A percentile compares a stretch with the other conserved stretches of the same genome.
phyloP scores from a whole-genome alignment of 2,797 vertebrate genomes.

The Bryconaethiops microstoma region DNA sequence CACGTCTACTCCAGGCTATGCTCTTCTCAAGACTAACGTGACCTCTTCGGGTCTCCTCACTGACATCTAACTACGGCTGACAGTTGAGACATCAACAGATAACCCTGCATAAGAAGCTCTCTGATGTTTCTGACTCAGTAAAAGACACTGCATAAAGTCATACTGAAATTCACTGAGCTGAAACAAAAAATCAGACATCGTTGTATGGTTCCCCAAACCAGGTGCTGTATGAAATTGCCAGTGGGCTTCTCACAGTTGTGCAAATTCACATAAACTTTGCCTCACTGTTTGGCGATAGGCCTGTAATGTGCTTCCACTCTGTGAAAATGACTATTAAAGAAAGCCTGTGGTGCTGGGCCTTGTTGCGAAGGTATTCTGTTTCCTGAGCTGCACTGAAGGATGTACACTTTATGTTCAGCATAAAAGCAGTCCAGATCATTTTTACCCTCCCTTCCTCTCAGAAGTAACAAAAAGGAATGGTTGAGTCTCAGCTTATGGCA shows the following conservation, averaged over 20 bases:
- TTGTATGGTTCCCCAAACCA: not conserved
- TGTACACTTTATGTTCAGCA: not conserved
- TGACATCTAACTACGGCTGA: constrained; percentile 1
- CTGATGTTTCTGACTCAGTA: not conserved
- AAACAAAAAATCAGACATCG: not conserved
- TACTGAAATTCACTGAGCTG: not conserved
- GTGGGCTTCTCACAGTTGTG: not conserved
- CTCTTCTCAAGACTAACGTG: constrained; percentile 3
- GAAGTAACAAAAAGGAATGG: constrained; percentile 13
- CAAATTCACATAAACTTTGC: not conserved
- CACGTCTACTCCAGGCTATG: not conserved
- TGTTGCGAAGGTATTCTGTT: too few species aligned
- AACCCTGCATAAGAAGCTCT: too few species aligned
- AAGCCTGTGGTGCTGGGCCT: not conserved
- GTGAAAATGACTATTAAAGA: not conserved
- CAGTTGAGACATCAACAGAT: constrained; percentile 4
- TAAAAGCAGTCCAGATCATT: constrained; percentile 7
- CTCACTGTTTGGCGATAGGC: not conserved
- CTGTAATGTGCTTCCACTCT: not conserved
- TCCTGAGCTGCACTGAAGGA: not conserved
- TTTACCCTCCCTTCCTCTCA: not conserved
- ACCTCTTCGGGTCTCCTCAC: not conserved
- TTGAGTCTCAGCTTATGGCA: constrained; percentile 19
- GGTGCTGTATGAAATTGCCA: not conserved
- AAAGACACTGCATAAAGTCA: not conserved